These are phyloP conservation scores for Arbacia lixula DNA, from an alignment of 53 echinoderm and acorn worm species.

Conservation along the genomic window DNA sequence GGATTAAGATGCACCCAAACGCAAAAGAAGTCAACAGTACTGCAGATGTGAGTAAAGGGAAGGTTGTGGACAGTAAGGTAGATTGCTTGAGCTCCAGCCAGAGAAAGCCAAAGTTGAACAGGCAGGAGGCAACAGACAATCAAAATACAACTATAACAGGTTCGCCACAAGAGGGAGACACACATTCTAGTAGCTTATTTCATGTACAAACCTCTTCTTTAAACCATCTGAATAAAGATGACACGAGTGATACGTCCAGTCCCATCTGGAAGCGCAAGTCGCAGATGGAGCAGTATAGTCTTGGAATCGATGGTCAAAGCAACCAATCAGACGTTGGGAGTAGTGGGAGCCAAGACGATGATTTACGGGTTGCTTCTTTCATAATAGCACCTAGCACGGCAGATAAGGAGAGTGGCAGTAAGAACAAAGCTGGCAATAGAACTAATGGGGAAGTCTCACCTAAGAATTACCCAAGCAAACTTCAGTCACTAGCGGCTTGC, in stretches of 20 bases:
- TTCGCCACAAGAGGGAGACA: conserved; percentile 14
- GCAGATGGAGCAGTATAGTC: conserved; percentile 29
- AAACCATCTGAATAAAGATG: background rate
- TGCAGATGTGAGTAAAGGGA: conserved; percentile 3
- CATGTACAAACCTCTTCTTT: background rate
- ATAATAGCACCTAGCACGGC: conserved; percentile 20
- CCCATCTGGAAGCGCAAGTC: conserved; percentile 51
- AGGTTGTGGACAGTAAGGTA: conserved; percentile 23
- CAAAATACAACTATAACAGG: conserved; percentile 26
- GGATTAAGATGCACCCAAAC: no score
- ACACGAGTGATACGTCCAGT: conserved; percentile 23
- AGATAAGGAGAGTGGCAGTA: background rate
- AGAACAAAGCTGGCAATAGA: conserved; percentile 8
- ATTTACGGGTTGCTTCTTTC: conserved; percentile 35
- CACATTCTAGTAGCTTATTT: background rate
- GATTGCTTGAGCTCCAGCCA: background rate
- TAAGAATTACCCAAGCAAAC: conserved; percentile 26
- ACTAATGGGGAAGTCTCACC: conserved; percentile 38
- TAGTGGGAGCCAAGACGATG: conserved; percentile 8
- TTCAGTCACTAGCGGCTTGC: conserved; percentile 5
- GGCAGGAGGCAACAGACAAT: conserved; percentile 12
- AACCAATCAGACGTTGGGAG: background rate
- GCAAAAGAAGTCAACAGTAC: no score
- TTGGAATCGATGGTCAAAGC: background rate
- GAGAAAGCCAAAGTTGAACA: conserved; percentile 33